Evolutionary conservation across 2,888 invertebrate genomes (phyloP), one percentile per base, ranked within the genome.

Genomic region (Gastracanthus pulcherrimus): DNA sequence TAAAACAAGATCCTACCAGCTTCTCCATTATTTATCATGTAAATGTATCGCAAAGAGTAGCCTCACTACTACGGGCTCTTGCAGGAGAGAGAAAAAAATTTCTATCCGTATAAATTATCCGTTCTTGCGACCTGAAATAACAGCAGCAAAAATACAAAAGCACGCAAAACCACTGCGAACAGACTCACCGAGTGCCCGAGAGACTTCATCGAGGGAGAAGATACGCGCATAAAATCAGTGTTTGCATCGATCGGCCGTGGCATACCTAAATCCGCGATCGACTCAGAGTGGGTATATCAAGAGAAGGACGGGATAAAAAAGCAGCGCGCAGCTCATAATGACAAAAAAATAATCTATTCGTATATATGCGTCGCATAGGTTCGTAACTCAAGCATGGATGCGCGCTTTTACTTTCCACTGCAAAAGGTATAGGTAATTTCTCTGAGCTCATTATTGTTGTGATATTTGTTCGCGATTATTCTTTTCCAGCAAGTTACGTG

Each of bases 161-260:
- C 48, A 34, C 23, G 23, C 16, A 36, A 62, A 26, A 45, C 41
- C n/a, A 13, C 38, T 26, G 34, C 31, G 62, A 36, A 26, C 26
- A 67, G 45, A 31, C n/a, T 3, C 29, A 7, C 26, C 16, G 66
- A 6, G 16, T n/a, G 36, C n/a, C 26, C 23, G 58, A 6, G 41
- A 11, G 29, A 38, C 16, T 9, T n/a, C 45, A n/a, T 64, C 64
- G 26, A 7, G 16, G n/a, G 26, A n/a, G 58, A 58, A 41, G 58
- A 36, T 41, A 60, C 31, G 60, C 67, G 79, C 74, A 80, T 80
- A 80, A 80, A 80, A 80, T 80, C 74, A 38, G 74, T 60, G 79
- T 74, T 80, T 74, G 67, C 67, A 74, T 80, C 74, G 58, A 80
- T 80, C 45, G 19, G 26, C 36, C n/a, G 29, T 7, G 48, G 60